Conservation (phyloP, 2,113 vertebrate genomes). For the Okapia johnstoni region DNA sequence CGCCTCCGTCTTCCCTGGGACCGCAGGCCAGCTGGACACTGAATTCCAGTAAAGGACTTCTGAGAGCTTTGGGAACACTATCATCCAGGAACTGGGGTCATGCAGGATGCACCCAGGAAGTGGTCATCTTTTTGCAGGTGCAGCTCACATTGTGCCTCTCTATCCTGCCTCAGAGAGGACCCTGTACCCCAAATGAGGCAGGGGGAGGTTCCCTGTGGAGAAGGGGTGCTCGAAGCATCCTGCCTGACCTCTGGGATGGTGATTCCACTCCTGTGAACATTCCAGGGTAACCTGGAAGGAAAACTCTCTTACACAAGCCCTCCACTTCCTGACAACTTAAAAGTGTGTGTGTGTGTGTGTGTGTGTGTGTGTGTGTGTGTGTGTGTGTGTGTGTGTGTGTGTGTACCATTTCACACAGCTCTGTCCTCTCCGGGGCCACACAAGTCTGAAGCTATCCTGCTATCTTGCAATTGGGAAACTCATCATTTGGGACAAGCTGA, state of each 20-base stretch:
- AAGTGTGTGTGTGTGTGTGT: background rate
- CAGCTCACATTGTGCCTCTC: background rate
- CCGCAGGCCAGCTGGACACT: constrained; percentile 31
- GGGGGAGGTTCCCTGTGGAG: too few species aligned
- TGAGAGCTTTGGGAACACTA: background rate
- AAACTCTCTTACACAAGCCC: background rate
- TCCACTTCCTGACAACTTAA: background rate
- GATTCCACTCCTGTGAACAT: background rate
- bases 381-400: background rate
- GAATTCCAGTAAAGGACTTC: constrained; percentile 36
- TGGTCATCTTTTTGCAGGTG: background rate
- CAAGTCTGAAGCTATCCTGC: background rate
- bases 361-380: background rate
- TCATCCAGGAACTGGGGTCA: background rate
- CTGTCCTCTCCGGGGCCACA: background rate
- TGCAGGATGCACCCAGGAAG: background rate
- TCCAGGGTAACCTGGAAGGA: background rate
- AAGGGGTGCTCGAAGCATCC: background rate
- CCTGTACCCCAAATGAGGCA: background rate
- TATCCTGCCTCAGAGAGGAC: background rate
- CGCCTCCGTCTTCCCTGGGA: background rate
- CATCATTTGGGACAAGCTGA: background rate
- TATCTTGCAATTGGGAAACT: background rate
- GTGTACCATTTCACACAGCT: background rate
- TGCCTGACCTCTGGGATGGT: background rate